Evolutionary conservation across 2,797 vertebrate species (phyloP), one percentile per base, ranked within the genome.

Genomic region (Coccyzus lansbergi): DNA sequence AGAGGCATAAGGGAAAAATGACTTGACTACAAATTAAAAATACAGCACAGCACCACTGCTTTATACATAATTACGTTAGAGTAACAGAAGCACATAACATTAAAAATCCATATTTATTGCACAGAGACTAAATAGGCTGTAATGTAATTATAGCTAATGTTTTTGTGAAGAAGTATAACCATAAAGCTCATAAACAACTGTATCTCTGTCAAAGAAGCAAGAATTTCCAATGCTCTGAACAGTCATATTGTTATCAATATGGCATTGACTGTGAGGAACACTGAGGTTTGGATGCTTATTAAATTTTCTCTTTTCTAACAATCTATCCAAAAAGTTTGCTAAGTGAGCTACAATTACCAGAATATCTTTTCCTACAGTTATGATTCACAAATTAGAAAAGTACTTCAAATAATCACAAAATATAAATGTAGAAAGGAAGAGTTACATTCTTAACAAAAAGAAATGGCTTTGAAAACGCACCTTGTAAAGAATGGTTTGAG

Each of bases 381-480:
- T 53, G 86, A 97, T 76, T 91, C 94, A 94, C 86, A 81, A 80
- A 95, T 90, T 46, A 78, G 91, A 90, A 91, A 93, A 95, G 91
- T 8, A 70, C 88, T 86, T 94, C 74, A 90, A 93, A 83, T 68
- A 88, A 86, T 78, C 79, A 46, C 31, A 67, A 96, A 75, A 63
- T 53, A 52, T 29, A 87, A 86, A 88, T 0, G 2, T n/a, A 80
- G 56, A 49, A 63, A 29, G 24, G 74, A 89, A 88, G 70, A 70
- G 20, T 46, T 82, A 44, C 0, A 7, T 49, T 68, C 71, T 33
- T 87, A 92, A 83, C 80, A 56, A 51, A 40, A 55, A 78, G 40
- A 78, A 83, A 64, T 31, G 74, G 70, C 53, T 91, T 80, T 56
- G 79, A 78, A 93, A 91, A 94, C 49, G 72, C 62, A 83, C 74